A percentile compares a stretch with the other conserved stretches of the same genome.
Conservation (phyloP, 2,113 vertebrate genomes). For the Clarias gariepinus region DNA sequence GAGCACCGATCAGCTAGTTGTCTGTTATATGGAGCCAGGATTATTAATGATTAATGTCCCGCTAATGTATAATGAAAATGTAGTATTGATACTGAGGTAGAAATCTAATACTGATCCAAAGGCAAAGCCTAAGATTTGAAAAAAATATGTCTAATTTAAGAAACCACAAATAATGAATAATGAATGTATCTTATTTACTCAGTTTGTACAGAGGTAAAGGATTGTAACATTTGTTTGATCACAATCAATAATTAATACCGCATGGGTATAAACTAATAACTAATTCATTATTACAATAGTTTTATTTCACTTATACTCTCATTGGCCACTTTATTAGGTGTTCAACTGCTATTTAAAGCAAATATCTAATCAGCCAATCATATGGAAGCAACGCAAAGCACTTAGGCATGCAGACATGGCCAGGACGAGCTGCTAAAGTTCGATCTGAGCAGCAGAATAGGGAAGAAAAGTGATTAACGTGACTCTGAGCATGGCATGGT, state of each 20-base stretch:
- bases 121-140: too few species aligned
- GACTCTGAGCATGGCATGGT: too few species aligned
- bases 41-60: neutral
- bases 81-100: neutral
- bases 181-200: neutral
- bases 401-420: too few species aligned
- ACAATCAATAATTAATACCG: neutral
- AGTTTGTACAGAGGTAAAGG: conserved; percentile 22
- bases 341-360: too few species aligned
- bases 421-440: too few species aligned
- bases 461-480: too few species aligned
- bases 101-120: neutral
- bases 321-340: neutral
- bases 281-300: neutral
- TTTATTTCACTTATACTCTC: neutral
- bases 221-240: neutral
- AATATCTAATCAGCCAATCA: too few species aligned
- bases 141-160: neutral
- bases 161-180: neutral
- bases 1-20: conserved; percentile 76
- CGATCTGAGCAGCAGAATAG: too few species aligned
- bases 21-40: neutral
- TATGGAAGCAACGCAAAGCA: too few species aligned
- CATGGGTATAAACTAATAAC: neutral
- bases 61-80: conserved; percentile 4